Conservation (phyloP, 2,797 vertebrate species). For the Malacoctenus gilli region DNA sequence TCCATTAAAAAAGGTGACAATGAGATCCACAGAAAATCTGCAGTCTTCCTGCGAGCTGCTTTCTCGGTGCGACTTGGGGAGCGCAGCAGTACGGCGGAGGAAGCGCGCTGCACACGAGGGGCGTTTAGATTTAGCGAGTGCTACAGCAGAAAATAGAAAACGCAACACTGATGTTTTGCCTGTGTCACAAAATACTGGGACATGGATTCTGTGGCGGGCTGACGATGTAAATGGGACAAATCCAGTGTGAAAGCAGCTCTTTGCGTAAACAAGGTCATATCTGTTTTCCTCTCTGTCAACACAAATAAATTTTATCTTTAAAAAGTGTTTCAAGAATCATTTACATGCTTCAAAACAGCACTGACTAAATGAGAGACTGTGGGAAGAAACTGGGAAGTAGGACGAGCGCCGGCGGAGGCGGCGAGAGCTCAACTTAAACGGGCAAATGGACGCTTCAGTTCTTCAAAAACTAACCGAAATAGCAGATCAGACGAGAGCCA, state of each 20-base stretch:
- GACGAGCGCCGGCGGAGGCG: constrained; percentile 11
- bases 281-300: constrained; percentile 61
- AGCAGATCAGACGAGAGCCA: constrained; percentile 30
- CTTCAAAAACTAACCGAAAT: constrained; percentile 42
- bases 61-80: constrained; percentile 24
- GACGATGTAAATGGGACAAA: constrained; percentile 65
- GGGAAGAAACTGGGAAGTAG: constrained; percentile 22
- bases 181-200: constrained; percentile 56
- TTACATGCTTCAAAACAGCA: constrained; percentile 43
- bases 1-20: constrained; percentile 76
- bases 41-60: constrained; percentile 34
- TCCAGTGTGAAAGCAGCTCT: constrained; percentile 63
- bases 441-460: constrained; percentile 37
- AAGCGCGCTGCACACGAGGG: constrained; percentile 41
- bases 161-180: constrained; percentile 48
- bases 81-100: constrained; percentile 25
- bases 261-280: constrained; percentile 63
- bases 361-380: constrained; percentile 32
- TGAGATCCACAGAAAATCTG: constrained; percentile 66
- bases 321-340: constrained; percentile 50
- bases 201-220: constrained; percentile 41
- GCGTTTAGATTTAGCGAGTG: constrained; percentile 41
- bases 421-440: constrained; percentile 22
- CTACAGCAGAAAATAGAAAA: constrained; percentile 61
- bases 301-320: constrained; percentile 41